A percentile compares a stretch with the other conserved stretches of the same genome.
These are phyloP conservation scores for Darevskia mixta DNA, from an alignment of 2,797 vertebrate genomes.

Conservation along the genomic window DNA sequence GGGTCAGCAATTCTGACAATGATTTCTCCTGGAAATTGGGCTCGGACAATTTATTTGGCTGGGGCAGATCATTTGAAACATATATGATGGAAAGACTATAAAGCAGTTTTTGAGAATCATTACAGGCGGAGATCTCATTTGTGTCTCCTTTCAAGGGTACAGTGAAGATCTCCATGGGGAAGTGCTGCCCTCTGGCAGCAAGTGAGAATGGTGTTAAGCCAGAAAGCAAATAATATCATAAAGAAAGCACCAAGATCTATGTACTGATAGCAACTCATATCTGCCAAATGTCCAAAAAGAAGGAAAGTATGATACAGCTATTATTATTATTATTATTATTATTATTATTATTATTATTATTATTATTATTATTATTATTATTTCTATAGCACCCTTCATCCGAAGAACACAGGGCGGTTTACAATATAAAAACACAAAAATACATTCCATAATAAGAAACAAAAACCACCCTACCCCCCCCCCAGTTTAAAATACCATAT, in stretches of 20 bases:
- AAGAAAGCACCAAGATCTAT: not conserved
- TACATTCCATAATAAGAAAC: too few species aligned
- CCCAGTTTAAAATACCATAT: too few species aligned
- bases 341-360: too few species aligned
- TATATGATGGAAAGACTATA: constrained; percentile 55
- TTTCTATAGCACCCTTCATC: too few species aligned
- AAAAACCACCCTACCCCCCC: too few species aligned
- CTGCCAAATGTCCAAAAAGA: not conserved
- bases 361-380: too few species aligned
- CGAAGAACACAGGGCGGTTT: too few species aligned
- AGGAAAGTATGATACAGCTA: not conserved
- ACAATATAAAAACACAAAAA: too few species aligned
- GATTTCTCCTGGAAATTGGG: constrained; percentile 78
- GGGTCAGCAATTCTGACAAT: constrained; percentile 77
- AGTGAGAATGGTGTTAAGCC: not conserved
- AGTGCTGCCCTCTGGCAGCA: constrained; percentile 52
- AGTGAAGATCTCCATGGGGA: not conserved
- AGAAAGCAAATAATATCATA: not conserved
- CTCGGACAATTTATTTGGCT: constrained; percentile 74
- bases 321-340: too few species aligned
- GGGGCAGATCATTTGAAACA: constrained; percentile 68
- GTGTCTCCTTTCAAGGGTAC: not conserved
- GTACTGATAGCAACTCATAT: not conserved
- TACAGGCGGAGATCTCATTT: constrained; percentile 27
- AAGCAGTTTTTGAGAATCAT: constrained; percentile 46